Percentiles rank a stretch among this genome's conserved stretches.
Evolutionary conservation across 2,113 vertebrate species (phyloP).

Genomic region (Clarias macrocephalus): DNA sequence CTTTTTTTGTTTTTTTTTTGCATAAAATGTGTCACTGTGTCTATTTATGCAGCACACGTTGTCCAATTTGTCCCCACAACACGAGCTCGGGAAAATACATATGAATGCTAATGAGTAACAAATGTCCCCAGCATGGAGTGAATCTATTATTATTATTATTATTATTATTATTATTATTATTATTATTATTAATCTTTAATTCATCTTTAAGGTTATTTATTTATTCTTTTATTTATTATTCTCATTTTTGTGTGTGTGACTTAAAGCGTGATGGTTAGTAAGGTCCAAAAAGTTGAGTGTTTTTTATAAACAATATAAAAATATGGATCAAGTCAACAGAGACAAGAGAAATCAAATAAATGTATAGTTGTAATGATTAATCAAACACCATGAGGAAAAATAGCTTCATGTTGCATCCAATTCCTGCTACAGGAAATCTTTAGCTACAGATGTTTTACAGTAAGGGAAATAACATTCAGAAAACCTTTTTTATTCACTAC

Average conservation of each 20-base stretch:
- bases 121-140: constrained; percentile 11
- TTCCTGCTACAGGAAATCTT: too few species aligned
- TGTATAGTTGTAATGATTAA: background rate
- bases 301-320: too few species aligned
- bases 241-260: background rate
- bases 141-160: background rate
- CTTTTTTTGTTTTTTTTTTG: constrained; percentile 12
- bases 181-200: too few species aligned
- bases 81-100: constrained; percentile 10
- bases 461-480: background rate
- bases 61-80: constrained; percentile 40
- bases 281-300: background rate
- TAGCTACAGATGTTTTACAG: too few species aligned
- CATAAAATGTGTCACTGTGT: constrained; percentile 5
- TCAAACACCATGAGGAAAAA: background rate
- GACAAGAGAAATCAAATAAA: background rate
- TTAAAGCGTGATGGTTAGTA: background rate
- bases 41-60: constrained; percentile 27
- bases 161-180: too few species aligned
- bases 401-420: background rate
- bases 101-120: constrained; percentile 32
- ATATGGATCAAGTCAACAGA: too few species aligned
- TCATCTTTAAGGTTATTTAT: too few species aligned
- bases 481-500: background rate
- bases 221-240: too few species aligned